Evolutionary conservation across 2,888 invertebrate species (phyloP).

Genomic region (Trissoscelio sp.): DNA sequence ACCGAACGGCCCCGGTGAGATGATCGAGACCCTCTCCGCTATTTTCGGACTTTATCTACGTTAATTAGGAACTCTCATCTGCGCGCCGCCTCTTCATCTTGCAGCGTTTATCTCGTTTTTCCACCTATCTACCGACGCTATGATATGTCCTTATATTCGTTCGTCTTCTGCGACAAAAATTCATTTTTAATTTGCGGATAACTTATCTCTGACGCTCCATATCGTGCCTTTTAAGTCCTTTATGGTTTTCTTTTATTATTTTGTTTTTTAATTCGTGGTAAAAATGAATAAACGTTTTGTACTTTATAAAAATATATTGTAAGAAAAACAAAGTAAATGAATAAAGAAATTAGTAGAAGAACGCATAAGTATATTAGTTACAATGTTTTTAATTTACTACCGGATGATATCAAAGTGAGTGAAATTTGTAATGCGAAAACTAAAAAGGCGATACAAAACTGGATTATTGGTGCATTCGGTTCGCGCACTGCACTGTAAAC

Average conservation of each 20-base stretch:
- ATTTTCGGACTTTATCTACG: constrained; percentile 73
- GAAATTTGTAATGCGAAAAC: no score
- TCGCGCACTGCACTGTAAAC: no score
- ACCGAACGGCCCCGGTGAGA: constrained; percentile 29
- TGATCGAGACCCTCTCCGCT: constrained; percentile 56
- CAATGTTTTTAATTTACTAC: no score
- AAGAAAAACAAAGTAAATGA: no score
- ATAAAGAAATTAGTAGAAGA: no score
- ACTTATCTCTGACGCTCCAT: constrained; percentile 5
- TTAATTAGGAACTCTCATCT: constrained; percentile 72
- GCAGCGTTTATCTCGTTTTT: constrained; percentile 57
- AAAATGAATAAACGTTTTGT: no score
- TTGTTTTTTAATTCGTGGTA: no score
- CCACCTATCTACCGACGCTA: constrained; percentile 37
- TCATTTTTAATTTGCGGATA: constrained; percentile 22
- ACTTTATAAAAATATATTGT: no score
- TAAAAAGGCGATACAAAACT: no score
- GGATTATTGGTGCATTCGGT: no score
- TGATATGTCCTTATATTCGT: constrained; percentile 13
- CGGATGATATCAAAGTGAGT: no score
- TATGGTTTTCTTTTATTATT: not conserved
- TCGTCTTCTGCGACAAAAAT: constrained; percentile 36
- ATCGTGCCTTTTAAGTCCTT: not conserved
- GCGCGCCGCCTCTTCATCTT: constrained; percentile 55
- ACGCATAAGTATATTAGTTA: no score